Evolutionary conservation across 1,140 invertebrate genomes (phyloP).

Genomic region (Euwallacea similis): DNA sequence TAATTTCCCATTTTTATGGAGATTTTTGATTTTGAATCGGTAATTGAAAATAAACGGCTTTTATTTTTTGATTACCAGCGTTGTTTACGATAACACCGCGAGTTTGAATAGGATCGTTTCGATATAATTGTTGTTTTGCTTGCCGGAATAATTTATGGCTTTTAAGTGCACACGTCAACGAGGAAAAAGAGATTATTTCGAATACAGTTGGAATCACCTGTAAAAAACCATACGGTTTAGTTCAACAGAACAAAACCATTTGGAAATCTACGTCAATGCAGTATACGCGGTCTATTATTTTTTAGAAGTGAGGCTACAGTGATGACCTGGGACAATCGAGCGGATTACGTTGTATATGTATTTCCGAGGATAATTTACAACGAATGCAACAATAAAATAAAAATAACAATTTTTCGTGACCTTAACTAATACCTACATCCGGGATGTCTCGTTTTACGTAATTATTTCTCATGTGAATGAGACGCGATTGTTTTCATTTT

Average conservation of each 20-base stretch:
- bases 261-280: too few relatives aligned
- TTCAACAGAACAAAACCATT: too few relatives aligned
- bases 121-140: neutral
- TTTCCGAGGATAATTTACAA: neutral
- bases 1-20: neutral
- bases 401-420: constrained; percentile 7
- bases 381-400: constrained; percentile 6
- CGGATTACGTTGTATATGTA: neutral
- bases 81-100: neutral
- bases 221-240: too few relatives aligned
- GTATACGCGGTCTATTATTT: too few relatives aligned
- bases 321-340: neutral
- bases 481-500: neutral
- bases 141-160: neutral
- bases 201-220: too few relatives aligned
- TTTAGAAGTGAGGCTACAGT: too few relatives aligned
- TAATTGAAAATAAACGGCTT: constrained; percentile 4
- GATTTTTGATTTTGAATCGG: neutral
- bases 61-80: constrained; percentile 2
- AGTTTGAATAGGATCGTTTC: constrained; percentile 1
- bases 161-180: neutral
- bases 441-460: neutral
- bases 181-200: too few relatives aligned
- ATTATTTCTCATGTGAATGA: constrained; percentile 11
- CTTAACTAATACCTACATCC: constrained; percentile 9